These are phyloP conservation scores for Spialia ferax DNA, from an alignment of 2,888 invertebrate species.

Conservation along the genomic window DNA sequence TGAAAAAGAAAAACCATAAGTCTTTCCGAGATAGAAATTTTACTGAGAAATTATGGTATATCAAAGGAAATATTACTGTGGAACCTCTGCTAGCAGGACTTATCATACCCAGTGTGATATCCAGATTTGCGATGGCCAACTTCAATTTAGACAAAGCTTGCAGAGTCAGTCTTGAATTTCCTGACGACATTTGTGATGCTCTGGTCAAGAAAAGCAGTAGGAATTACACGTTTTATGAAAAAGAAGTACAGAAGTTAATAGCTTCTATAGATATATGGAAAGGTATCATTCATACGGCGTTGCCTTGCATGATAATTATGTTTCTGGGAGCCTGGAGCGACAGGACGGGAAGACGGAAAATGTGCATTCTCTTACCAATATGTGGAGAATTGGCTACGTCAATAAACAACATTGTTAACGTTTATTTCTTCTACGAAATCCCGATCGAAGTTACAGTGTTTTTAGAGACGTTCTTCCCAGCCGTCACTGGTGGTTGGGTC, in stretches of 20 bases:
- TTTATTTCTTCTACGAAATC: slow-evolving; percentile 86
- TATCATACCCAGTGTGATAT: slow-evolving; percentile 89
- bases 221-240: slow-evolving; percentile 88
- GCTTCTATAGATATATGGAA: slow-evolving; percentile 86
- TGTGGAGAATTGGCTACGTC: slow-evolving; percentile 83
- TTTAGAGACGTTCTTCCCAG: slow-evolving; percentile 82
- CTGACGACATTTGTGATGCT: slow-evolving; percentile 72
- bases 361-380: slow-evolving; percentile 86
- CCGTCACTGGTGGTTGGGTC: slow-evolving; percentile 85
- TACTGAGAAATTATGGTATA: slow-evolving; percentile 63
- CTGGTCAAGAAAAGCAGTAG: slow-evolving; percentile 66
- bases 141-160: slow-evolving; percentile 80
- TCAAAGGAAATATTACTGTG: slow-evolving; percentile 88
- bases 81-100: slow-evolving; percentile 91
- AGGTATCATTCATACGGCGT: slow-evolving; percentile 81
- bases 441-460: slow-evolving; percentile 84
- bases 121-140: slow-evolving; percentile 89
- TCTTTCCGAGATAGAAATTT: slow-evolving; percentile 65
- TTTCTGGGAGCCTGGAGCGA: slow-evolving; percentile 89
- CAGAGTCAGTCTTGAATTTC: slow-evolving; percentile 69
- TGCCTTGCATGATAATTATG: slow-evolving; percentile 86
- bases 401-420: slow-evolving; percentile 82
- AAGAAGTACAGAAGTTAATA: slow-evolving; percentile 87
- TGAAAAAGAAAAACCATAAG: slow-evolving; percentile 57
- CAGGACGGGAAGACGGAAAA: slow-evolving; percentile 84